phyloP scores from a whole-genome alignment of 2,888 invertebrate genomes.

The Kryphioiulus occultus region DNA sequence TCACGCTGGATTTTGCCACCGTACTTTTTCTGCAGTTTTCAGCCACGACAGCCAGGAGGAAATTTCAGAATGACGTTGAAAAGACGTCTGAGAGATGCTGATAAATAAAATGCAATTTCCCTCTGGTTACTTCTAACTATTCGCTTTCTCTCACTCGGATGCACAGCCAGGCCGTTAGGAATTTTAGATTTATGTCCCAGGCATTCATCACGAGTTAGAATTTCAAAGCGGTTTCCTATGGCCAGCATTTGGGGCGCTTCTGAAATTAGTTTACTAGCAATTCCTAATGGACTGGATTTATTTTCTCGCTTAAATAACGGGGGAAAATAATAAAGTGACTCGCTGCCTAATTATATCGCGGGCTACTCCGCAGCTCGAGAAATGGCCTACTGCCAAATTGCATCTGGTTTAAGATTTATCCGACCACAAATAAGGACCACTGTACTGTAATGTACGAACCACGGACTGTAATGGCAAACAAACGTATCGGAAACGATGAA shows the following conservation, averaged over 20 bases:
- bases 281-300: background rate
- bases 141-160: background rate
- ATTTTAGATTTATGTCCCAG: background rate
- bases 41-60: too few relatives aligned
- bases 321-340: background rate
- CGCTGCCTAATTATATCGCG: background rate
- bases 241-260: background rate
- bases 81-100: background rate
- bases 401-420: background rate
- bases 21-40: too few relatives aligned
- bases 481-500: background rate
- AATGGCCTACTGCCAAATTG: background rate
- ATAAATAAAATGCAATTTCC: background rate
- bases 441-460: background rate
- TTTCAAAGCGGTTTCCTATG: background rate
- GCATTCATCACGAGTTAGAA: background rate
- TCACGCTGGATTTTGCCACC: background rate
- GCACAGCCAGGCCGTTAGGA: background rate
- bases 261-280: conserved; percentile 8
- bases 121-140: background rate
- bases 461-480: background rate
- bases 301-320: background rate
- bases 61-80: background rate
- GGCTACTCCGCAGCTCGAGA: background rate
- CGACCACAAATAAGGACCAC: background rate